Base-by-base conservation (phyloP, 2,113 vertebrate genomes). In the Sterna hirundo region DNA sequence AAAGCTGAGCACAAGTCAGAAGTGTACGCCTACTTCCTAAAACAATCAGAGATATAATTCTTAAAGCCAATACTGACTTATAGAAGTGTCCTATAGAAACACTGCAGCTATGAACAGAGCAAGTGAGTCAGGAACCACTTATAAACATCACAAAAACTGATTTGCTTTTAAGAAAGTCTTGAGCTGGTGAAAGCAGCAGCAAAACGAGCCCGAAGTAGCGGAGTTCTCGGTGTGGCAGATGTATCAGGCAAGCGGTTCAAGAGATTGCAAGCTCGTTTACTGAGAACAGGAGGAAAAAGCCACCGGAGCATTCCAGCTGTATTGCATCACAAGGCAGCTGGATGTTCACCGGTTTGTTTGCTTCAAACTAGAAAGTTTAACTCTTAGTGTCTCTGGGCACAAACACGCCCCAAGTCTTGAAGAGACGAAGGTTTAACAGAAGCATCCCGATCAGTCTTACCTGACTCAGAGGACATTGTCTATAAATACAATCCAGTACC, bases 251-350 rank as follows among this genome's bases (percentile, higher is more conserved):
- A 29, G 55, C 5, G 0, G 69, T 30, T 61, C 70, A 71, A 82
- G 71, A 75, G 52, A 84, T 55, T 75, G 80, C 57, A 95, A 80
- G 62, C 81, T 77, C 71, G 44, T 83, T 92, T 88, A 78, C 62
- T 64, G 20, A 71, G 36, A 81, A 69, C 2, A 75, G 77, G 38
- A 96, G 27, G 58, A 58, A 83, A 93, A 84, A 94, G 49, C n/a
- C 75, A 91, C 88, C 34, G 76, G 19, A 89, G 74, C 90, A 93
- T 97, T 98, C 95, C 95, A 96, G 70, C 42, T 64, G 54, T 66
- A 91, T 80, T 93, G 87, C 85, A 95, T 94, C 96, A 96, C 74
- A 42, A 75, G 64, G 94, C 97, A 97, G 96, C 95, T 93, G 94
- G 70, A 91, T 78, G 47, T 44, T 40, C 69, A 91, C 87, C 4